These are phyloP conservation scores for Alouatta palliata DNA, from an alignment of 2,113 vertebrate species.

Conservation along the genomic window DNA sequence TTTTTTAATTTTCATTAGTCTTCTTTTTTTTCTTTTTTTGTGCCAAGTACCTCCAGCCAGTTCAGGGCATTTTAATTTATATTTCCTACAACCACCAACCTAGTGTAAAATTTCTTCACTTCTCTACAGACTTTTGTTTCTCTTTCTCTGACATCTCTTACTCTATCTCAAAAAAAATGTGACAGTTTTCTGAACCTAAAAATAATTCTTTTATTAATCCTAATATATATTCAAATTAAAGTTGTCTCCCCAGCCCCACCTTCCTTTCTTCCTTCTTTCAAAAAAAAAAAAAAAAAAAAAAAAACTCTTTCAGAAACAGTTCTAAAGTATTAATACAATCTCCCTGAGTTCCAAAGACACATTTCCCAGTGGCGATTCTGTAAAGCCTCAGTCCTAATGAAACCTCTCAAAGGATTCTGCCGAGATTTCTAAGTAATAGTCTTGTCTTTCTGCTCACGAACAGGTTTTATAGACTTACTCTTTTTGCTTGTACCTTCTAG, in stretches of 20 bases:
- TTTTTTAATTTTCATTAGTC: neutral
- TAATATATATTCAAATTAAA: conserved; percentile 3
- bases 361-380: neutral
- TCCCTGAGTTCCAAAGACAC: neutral
- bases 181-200: conserved; percentile 21
- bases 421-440: neutral
- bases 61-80: conserved; percentile 50
- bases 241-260: neutral
- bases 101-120: neutral
- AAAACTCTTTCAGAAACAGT: neutral
- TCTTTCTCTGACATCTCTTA: conserved; percentile 31
- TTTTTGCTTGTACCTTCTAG: neutral
- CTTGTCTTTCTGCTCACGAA: neutral
- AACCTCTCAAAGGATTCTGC: neutral
- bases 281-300: neutral
- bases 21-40: neutral
- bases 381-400: neutral
- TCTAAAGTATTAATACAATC: neutral
- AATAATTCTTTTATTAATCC: conserved; percentile 17
- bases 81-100: neutral
- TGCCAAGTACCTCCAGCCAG: neutral
- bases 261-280: neutral
- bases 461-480: neutral
- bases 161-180: neutral
- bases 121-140: conserved; percentile 24